Base-by-base conservation (phyloP, 2,113 vertebrate genomes). In the Podilymbus podiceps region DNA sequence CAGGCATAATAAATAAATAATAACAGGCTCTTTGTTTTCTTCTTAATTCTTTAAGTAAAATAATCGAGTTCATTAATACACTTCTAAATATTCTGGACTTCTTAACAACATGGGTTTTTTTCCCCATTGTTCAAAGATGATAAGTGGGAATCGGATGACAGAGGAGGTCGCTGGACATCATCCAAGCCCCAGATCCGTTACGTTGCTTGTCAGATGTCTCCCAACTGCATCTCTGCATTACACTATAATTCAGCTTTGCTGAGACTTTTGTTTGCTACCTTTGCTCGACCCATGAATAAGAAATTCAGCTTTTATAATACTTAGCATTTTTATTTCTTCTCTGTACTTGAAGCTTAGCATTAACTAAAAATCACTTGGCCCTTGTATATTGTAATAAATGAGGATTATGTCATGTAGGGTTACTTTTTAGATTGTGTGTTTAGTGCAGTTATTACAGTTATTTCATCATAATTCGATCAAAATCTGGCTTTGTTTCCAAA, bases 71-170 rank as follows among this genome's bases (percentile, higher is more conserved):
- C 27, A 81, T 33, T 58, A 68, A 63, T 8, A 40, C 2, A 18
- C 71, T 87, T 87, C 27, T 8, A 15, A 87, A 55, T 3, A 21
- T 56, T 85, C 69, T 40, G 64, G 85, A 73, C 11, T 56, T 47
- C 23, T 56, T 11, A 47, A 13, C 16, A 40, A 3, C 5, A 62
- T 8, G 3, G 42, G 8, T 14, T 92, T 68, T 90, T 12, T 33
- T 46, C n/a, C 25, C 11, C 47, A 10, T 78, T 84, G 38, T 52
- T 94, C 44, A 76, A 96, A 92, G 73, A 97, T 98, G 97, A 97
- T 98, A 53, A 98, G 98, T 60, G 96, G 98, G 67, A 98, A 98
- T 53, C 98, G 97, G 97, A 64, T 98, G 68, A 97, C 97, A 85
- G 98, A 97, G 76, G 97, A 97, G 7, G 87, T 90, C 33, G 96